These are phyloP conservation scores for Nezara viridula DNA, from an alignment of 2,888 invertebrate species.

Conservation along the genomic window DNA sequence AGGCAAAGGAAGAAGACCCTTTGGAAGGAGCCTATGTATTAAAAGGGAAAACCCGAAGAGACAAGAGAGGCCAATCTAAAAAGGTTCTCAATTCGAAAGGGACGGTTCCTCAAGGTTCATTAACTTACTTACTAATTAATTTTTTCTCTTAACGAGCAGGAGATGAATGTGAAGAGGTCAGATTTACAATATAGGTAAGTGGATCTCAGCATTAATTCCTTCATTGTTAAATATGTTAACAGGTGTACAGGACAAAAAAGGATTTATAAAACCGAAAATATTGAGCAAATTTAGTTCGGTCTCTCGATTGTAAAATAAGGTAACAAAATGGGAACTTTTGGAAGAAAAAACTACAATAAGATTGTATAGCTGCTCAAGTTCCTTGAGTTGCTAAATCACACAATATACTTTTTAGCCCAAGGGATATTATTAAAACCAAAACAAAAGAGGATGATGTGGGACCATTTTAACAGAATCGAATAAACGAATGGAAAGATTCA, in stretches of 20 bases:
- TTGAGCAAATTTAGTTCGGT: too few species aligned
- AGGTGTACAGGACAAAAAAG: neutral
- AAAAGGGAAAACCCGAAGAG: neutral
- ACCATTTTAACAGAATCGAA: too few species aligned
- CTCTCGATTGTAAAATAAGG: too few species aligned
- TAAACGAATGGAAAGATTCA: too few species aligned
- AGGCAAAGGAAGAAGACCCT: neutral
- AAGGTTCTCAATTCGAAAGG: neutral
- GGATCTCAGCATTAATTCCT: neutral
- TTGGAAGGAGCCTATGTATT: neutral
- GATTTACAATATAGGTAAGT: neutral
- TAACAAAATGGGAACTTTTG: too few species aligned
- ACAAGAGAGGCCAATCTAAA: neutral
- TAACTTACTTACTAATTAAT: neutral
- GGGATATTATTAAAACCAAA: too few species aligned
- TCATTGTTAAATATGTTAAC: neutral
- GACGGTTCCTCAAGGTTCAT: neutral
- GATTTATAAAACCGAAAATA: neutral
- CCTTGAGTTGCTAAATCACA: too few species aligned
- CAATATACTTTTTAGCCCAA: too few species aligned
- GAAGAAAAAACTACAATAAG: too few species aligned
- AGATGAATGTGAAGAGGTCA: neutral
- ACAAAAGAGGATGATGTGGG: too few species aligned
- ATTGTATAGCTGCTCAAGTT: too few species aligned
- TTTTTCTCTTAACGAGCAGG: neutral